These are phyloP conservation scores for Urocyon cinereoargenteus DNA, from an alignment of 2,797 vertebrate genomes.

Conservation along the genomic window DNA sequence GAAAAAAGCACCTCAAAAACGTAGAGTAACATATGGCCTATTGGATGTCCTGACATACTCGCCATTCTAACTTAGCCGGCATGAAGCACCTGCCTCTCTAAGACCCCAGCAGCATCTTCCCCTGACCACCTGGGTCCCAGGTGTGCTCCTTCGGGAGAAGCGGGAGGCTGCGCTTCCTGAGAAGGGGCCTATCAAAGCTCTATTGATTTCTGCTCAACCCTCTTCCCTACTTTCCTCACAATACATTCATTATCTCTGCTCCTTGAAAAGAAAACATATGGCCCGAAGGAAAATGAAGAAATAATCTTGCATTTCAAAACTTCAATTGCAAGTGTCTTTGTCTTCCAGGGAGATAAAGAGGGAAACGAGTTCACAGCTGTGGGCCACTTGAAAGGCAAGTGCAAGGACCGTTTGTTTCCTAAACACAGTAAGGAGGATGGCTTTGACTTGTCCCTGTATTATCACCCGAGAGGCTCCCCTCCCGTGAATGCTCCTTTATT, in stretches of 20 bases:
- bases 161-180: background rate
- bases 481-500: conserved; percentile 42
- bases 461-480: background rate
- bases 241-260: conserved; percentile 61
- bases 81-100: background rate
- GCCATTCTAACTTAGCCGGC: background rate
- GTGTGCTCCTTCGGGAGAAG: background rate
- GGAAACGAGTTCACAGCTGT: conserved; percentile 14
- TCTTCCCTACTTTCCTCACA: background rate
- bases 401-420: conserved; percentile 35
- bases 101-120: background rate
- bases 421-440: background rate
- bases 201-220: background rate
- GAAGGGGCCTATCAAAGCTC: background rate
- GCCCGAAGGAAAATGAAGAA: conserved; percentile 55
- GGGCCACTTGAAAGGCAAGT: background rate
- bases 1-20: background rate
- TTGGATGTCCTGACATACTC: background rate
- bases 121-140: background rate
- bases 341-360: conserved; percentile 39
- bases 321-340: conserved; percentile 58
- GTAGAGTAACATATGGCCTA: background rate
- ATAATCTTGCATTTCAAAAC: conserved; percentile 54
- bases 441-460: background rate
- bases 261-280: conserved; percentile 56